Evolutionary conservation across 2,113 vertebrate genomes (phyloP), one percentile per base, ranked within the genome.

Genomic region (Datnioides undecimradiatus): DNA sequence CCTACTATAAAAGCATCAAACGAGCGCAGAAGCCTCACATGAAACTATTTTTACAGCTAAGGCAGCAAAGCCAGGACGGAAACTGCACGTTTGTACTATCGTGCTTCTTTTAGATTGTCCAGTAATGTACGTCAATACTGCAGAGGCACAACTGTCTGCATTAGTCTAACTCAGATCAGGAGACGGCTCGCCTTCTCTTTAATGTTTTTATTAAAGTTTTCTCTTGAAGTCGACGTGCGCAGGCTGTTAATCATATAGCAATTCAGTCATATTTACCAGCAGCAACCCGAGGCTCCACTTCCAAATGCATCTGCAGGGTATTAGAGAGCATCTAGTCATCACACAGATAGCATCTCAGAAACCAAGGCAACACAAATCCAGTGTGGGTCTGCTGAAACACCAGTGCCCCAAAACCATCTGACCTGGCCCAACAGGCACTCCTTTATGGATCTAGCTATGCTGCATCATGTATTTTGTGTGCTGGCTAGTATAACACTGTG

Each of bases 321-420:
- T 84, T 85, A 84, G 46, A 73, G 40, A 84, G 48, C 62, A 76
- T 78, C 19, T 60, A 73, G 73, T 49, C 64, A 65, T 79, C 65
- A 63, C 59, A 54, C 34, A 83, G 93, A 93, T 93, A 92, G 40
- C 84, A 94, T 94, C 90, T 89, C 29, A 33, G 84, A 75, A 93
- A 93, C 93, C 91, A 90, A 66, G 89, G 91, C 74, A 93, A 93
- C 91, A 57, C 80, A 89, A 91, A 91, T 85, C 83, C 63, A n/a
- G 0, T 13, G 48, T 6, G 5, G 5, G 14, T 54, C 80, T 46
- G 59, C 60, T 52, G 70, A 75, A 21, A 79, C 55, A 34, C n/a
- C 46, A 62, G 59, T 12, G 36, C 10, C 48, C 66, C 23, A 43
- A 29, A 60, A 55, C 12, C 75, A 57, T 23, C 49, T 63, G 48